A percentile compares a stretch with the other conserved stretches of the same genome.
phyloP scores from a whole-genome alignment of 2,797 vertebrate species.

The Argentina silus region DNA sequence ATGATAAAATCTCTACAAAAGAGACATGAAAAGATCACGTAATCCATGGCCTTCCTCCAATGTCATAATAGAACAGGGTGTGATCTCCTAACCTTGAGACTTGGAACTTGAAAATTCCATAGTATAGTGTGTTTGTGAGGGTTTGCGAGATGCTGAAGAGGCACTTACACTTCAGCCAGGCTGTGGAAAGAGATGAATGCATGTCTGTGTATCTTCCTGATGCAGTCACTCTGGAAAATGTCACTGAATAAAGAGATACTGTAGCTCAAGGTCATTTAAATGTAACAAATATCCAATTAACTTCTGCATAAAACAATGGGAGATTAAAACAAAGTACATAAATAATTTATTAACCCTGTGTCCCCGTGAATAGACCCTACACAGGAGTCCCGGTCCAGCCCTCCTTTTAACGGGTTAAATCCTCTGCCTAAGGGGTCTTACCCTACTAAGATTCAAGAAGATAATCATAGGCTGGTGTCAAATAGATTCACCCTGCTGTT shows the following conservation, averaged over 20 bases:
- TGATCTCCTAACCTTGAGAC: background rate
- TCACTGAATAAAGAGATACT: conserved; percentile 68
- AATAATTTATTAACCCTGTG: background rate
- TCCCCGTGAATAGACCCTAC: no score
- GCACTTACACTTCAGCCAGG: conserved; percentile 77
- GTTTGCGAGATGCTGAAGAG: conserved; percentile 26
- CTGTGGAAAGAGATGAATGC: conserved; percentile 75
- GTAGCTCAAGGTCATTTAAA: conserved; percentile 33
- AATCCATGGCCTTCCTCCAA: conserved; percentile 2
- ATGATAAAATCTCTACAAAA: background rate
- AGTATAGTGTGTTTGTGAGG: background rate
- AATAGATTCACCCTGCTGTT: no score
- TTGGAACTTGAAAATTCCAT: background rate
- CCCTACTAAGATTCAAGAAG: no score
- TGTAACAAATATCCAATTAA: background rate
- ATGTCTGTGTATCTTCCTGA: conserved; percentile 67
- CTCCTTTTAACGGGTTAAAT: no score
- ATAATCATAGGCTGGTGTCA: no score
- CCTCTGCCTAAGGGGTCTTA: no score
- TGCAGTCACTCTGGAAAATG: conserved; percentile 75
- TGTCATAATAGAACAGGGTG: background rate
- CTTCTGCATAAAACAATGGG: background rate
- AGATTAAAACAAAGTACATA: background rate
- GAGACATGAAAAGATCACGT: background rate
- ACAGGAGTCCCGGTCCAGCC: no score